Conservation (phyloP, 2,888 invertebrate genomes). For the Isoperla grammatica region DNA sequence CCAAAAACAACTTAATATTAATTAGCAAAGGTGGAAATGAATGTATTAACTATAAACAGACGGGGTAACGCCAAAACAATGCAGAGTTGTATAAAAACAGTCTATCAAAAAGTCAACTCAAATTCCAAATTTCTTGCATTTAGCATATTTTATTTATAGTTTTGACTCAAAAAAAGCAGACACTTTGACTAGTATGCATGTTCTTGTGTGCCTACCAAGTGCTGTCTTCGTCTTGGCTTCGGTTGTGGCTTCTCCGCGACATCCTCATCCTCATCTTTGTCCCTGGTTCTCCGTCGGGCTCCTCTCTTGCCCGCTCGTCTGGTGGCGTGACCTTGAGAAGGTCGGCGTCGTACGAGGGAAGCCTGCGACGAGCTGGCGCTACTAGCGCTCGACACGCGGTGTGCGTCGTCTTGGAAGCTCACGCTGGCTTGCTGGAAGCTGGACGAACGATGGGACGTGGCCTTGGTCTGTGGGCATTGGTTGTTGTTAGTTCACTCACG, state of each 20-base stretch:
- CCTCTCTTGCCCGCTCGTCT: not conserved
- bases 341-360: slow-evolving; percentile 26
- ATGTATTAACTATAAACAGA: too few relatives aligned
- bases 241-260: slow-evolving; percentile 13
- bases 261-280: not conserved
- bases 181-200: too few relatives aligned
- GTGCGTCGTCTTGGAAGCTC: slow-evolving; percentile 24
- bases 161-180: too few relatives aligned
- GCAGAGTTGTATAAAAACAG: too few relatives aligned
- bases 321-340: not conserved
- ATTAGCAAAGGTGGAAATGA: too few relatives aligned
- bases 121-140: too few relatives aligned
- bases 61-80: too few relatives aligned
- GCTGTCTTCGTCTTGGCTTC: slow-evolving; percentile 15
- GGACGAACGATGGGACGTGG: slow-evolving; percentile 20
- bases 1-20: too few relatives aligned
- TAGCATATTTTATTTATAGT: too few relatives aligned
- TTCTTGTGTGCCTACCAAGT: not conserved
- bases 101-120: too few relatives aligned
- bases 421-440: slow-evolving; percentile 15
- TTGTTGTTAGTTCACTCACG: too few relatives aligned
- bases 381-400: slow-evolving; percentile 22
- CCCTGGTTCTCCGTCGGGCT: not conserved
- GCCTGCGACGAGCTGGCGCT: slow-evolving; percentile 25
- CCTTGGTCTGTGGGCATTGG: slow-evolving; percentile 37